Conservation (phyloP, 2,888 invertebrate genomes). For the Hofmannophila pseudospretella region DNA sequence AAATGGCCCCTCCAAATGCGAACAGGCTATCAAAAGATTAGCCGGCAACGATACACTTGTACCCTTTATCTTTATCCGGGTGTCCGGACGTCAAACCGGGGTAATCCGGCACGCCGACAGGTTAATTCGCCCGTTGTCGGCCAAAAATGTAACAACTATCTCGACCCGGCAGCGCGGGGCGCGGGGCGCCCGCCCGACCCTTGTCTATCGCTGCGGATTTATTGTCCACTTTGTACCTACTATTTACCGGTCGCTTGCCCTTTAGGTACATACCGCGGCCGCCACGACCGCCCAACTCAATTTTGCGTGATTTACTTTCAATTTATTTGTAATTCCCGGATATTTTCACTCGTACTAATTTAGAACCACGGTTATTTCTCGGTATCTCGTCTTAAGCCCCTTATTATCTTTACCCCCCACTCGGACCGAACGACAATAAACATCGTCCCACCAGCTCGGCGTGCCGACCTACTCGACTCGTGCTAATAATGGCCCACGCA, state of each 20-base stretch:
- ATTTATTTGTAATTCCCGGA: not conserved
- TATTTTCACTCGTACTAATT: too few species aligned
- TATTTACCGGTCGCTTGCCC: constrained; percentile 19
- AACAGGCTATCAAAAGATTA: constrained; percentile 12
- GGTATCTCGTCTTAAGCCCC: too few species aligned
- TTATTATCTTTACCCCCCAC: too few species aligned
- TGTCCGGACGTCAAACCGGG: constrained; percentile 19
- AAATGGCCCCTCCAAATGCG: too few species aligned
- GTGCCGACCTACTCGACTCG: too few species aligned
- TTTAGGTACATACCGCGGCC: constrained; percentile 6
- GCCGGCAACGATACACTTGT: constrained; percentile 34
- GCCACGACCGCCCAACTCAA: not conserved
- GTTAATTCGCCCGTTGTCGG: constrained; percentile 40
- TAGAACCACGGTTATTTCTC: too few species aligned
- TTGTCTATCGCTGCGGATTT: constrained; percentile 33
- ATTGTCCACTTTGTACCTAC: constrained; percentile 23
- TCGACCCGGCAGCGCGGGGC: constrained; percentile 15
- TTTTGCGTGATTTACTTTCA: not conserved
- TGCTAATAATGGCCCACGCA: too few species aligned
- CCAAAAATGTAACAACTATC: constrained; percentile 37
- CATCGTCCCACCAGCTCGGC: too few species aligned
- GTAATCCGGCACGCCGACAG: constrained; percentile 49
- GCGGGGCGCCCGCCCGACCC: constrained; percentile 13
- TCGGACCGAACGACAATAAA: too few species aligned
- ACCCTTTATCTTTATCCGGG: constrained; percentile 20